phyloP scores from a whole-genome alignment of 2,113 vertebrate species.

The Lasiurus cinereus region DNA sequence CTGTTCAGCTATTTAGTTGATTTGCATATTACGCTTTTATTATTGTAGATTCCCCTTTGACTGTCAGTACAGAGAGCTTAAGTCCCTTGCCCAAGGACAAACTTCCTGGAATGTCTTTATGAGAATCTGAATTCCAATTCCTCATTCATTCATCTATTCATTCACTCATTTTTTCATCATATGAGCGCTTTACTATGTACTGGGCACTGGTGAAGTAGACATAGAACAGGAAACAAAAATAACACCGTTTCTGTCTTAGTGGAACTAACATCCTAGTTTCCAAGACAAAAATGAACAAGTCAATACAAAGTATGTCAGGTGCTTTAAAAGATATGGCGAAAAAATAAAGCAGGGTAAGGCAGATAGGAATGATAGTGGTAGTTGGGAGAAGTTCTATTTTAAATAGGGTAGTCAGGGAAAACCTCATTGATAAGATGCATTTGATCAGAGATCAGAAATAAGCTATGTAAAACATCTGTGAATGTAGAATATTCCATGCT shows the following conservation, averaged over 20 bases:
- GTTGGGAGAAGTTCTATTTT: not conserved
- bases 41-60: not conserved
- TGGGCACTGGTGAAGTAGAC: not conserved
- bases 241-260: not conserved
- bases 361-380: not conserved
- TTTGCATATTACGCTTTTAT: too few species aligned
- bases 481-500: not conserved
- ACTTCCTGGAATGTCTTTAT: not conserved
- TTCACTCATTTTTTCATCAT: not conserved
- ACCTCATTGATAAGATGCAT: not conserved
- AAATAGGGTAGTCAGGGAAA: not conserved
- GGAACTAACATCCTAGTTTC: not conserved
- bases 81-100: not conserved
- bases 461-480: not conserved
- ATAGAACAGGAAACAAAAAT: not conserved
- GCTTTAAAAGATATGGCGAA: not conserved
- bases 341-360: not conserved
- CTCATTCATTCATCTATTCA: not conserved
- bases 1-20: too few species aligned
- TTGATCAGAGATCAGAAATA: slow-evolving; percentile 38
- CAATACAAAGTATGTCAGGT: not conserved
- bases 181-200: not conserved
- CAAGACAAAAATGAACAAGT: not conserved
- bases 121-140: not conserved
- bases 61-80: not conserved